phyloP scores from a whole-genome alignment of 2,113 vertebrate species.

The Rhinichthys klamathensis region DNA sequence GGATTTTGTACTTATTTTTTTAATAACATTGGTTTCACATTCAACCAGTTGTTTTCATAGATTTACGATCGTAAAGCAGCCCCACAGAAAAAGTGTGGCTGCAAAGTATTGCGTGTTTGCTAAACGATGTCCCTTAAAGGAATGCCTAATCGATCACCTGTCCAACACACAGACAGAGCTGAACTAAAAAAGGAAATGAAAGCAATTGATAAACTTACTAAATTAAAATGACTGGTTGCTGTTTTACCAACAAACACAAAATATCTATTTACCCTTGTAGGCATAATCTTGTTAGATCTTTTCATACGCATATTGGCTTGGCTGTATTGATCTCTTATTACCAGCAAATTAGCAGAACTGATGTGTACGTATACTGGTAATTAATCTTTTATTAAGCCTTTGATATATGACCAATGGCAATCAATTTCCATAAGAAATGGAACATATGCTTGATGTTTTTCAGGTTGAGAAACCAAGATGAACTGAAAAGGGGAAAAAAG shows the following conservation, averaged over 20 bases:
- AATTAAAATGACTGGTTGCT: constrained; percentile 31
- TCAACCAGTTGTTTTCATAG: not conserved
- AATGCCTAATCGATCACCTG: not conserved
- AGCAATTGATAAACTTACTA: constrained; percentile 25
- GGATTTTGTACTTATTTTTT: not conserved
- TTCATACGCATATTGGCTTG: constrained; percentile 42
- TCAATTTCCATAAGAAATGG: constrained; percentile 32
- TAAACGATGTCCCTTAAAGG: not conserved
- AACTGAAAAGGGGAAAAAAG: not conserved
- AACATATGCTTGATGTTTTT: constrained; percentile 5
- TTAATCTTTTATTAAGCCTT: constrained; percentile 56
- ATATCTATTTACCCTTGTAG: constrained; percentile 34
- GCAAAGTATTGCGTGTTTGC: too few relatives aligned
- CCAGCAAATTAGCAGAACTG: constrained; percentile 49
- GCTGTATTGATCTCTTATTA: constrained; percentile 53
- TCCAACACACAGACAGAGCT: not conserved
- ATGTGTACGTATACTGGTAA: constrained; percentile 13
- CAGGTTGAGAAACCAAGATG: not conserved
- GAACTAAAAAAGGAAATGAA: not conserved
- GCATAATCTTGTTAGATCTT: constrained; percentile 46
- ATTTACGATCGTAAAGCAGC: not conserved
- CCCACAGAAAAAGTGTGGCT: too few relatives aligned
- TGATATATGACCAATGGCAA: constrained; percentile 42
- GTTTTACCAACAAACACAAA: constrained; percentile 36
- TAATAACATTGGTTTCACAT: not conserved